Evolutionary conservation across 2,113 vertebrate species (phyloP).

Genomic region (Actenoides hombroni): DNA sequence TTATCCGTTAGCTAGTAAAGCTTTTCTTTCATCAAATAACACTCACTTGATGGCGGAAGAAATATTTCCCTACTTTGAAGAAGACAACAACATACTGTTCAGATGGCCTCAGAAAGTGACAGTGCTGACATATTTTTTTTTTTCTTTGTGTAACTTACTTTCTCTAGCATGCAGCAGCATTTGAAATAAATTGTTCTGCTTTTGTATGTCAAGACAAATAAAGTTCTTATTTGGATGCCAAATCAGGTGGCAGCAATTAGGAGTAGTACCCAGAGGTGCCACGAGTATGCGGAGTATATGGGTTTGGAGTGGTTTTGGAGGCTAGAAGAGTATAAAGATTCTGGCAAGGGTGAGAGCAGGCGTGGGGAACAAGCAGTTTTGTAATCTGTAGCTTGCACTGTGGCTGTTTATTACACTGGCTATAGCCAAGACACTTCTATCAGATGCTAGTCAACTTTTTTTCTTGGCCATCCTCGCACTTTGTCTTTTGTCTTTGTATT

Average conservation of each 20-base stretch:
- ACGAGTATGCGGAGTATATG: constrained; percentile 12
- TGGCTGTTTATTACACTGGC: background rate
- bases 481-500: background rate
- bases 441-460: constrained; percentile 5
- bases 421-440: background rate
- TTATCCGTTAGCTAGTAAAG: constrained; percentile 71
- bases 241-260: constrained; percentile 41
- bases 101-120: constrained; percentile 56
- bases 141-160: constrained; percentile 35
- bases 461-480: background rate
- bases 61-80: constrained; percentile 65
- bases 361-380: constrained; percentile 14
- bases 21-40: constrained; percentile 75
- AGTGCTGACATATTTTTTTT: constrained; percentile 47
- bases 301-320: constrained; percentile 49
- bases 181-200: constrained; percentile 32
- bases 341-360: constrained; percentile 26
- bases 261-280: constrained; percentile 28
- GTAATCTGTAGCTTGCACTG: background rate
- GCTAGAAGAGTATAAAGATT: background rate
- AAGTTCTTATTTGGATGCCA: constrained; percentile 52
- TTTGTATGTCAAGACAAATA: constrained; percentile 25
- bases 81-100: constrained; percentile 38
- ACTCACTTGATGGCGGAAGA: constrained; percentile 71
- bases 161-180: constrained; percentile 28